Evolutionary conservation across 2,113 vertebrate genomes (phyloP), one percentile per base, ranked within the genome.

Genomic region (Bos indicus): DNA sequence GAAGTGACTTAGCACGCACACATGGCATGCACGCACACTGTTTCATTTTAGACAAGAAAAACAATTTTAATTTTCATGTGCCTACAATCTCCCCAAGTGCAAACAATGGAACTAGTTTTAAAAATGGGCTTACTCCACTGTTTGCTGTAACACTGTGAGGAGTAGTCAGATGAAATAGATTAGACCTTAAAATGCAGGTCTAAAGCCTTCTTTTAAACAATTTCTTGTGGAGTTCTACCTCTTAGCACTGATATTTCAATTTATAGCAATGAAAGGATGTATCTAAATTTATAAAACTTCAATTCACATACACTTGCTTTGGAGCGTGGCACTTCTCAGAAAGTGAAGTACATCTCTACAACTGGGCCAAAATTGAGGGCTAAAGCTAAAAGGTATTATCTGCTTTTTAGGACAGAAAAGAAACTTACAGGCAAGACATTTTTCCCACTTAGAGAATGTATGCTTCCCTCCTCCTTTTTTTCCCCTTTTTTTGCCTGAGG

Each of bases 381-480:
- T 82, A 81, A 84, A 62, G 15, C 78, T 87, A 51, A 78, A 90
- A 81, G 26, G 23, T 43, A 3, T 19, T 74, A 46, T 59, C 19
- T 80, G 21, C n/a, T 88, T 97, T 91, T 94, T 52, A 82, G 60
- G 16, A 92, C 54, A 94, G 86, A 60, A 97, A 96, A 97, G 64
- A 90, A 88, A 93, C 21, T 88, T 95, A 82, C 1, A 82, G 60
- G 67, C 19, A 46, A 95, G 10, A 57, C 15, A 3, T 54, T 80
- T 77, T 89, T 82, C 60, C n/a, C 57, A 77, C 57, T 91, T 82
- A 62, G 43, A 94, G 62, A 93, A 94, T 96, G 28, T 7, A 26
- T 40, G 43, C 30, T 60, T 95, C 51, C 13, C 2, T 13, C 9
- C 12, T 26, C 13, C 62, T 30, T 23, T 30, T 19, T 1, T 30